These are phyloP conservation scores for Trididemnum nubilum DNA, from an alignment of 23 tunicate species.

Conservation along the genomic window DNA sequence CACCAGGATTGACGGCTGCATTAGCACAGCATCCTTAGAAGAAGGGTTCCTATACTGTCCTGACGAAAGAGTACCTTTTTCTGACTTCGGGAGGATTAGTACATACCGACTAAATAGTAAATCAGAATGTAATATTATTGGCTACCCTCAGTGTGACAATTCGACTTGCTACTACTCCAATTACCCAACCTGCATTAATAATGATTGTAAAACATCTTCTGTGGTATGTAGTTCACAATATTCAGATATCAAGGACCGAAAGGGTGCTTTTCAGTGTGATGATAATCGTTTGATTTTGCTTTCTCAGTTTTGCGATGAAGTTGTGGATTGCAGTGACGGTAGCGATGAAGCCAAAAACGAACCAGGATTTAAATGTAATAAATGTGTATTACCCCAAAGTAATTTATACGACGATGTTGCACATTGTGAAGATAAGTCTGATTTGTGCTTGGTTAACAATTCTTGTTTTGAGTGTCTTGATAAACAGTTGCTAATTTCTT, in stretches of 20 bases:
- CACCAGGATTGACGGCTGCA: no score
- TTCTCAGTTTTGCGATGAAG: conserved; percentile 20
- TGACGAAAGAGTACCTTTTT: no score
- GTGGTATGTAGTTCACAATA: not conserved
- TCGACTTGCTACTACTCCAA: no score
- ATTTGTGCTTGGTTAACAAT: conserved; percentile 4
- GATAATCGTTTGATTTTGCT: not conserved
- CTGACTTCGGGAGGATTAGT: no score
- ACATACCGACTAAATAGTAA: no score
- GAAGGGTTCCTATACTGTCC: no score
- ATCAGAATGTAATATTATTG: no score
- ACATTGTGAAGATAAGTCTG: conserved; percentile 35
- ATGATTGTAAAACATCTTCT: not conserved
- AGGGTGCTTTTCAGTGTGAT: conserved; percentile 22
- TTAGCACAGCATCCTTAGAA: no score
- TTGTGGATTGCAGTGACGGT: conserved; percentile 19
- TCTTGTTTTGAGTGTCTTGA: conserved; percentile 33
- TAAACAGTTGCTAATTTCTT: conserved; percentile 9
- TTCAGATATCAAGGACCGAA: not conserved
- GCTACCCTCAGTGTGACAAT: no score
- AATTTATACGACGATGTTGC: conserved; percentile 36
- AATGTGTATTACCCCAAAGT: conserved; percentile 34
- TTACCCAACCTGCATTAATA: no score
- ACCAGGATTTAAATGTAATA: conserved; percentile 30
- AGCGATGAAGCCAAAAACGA: conserved; percentile 31